Evolutionary conservation across 1,140 invertebrate species (phyloP).

Genomic region (Andrena cerasifolii): DNA sequence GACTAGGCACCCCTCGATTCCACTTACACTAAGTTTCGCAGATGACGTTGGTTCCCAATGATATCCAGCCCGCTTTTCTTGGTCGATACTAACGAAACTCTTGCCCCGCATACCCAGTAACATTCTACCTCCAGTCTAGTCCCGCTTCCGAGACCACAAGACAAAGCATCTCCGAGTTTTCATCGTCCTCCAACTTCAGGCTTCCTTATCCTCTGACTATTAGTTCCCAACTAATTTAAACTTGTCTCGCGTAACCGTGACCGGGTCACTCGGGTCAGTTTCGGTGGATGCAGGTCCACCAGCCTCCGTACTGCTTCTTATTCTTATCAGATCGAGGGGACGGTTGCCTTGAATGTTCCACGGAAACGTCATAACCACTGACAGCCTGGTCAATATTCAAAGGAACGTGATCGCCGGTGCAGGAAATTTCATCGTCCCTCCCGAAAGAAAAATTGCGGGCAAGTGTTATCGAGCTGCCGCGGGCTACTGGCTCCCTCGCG

Average conservation of each 20-base stretch:
- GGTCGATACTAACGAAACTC: too few relatives aligned
- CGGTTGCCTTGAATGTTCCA: neutral
- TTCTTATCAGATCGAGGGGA: too few relatives aligned
- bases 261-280: too few relatives aligned
- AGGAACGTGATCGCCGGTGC: neutral
- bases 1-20: neutral
- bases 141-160: neutral
- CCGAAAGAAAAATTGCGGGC: slow-evolving; percentile 31
- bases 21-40: slow-evolving; percentile 3
- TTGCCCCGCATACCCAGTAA: too few relatives aligned
- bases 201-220: too few relatives aligned
- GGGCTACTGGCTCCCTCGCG: neutral
- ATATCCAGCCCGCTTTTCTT: neutral
- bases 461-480: slow-evolving; percentile 29
- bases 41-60: too few relatives aligned
- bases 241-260: too few relatives aligned
- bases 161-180: neutral
- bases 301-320: too few relatives aligned
- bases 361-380: neutral
- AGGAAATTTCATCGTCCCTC: neutral
- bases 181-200: too few relatives aligned
- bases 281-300: too few relatives aligned
- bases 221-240: too few relatives aligned
- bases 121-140: neutral
- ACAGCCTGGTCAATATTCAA: slow-evolving; percentile 17